Evolutionary conservation across 2,113 vertebrate genomes (phyloP), one percentile per base, ranked within the genome.

Genomic region (Progne subis): DNA sequence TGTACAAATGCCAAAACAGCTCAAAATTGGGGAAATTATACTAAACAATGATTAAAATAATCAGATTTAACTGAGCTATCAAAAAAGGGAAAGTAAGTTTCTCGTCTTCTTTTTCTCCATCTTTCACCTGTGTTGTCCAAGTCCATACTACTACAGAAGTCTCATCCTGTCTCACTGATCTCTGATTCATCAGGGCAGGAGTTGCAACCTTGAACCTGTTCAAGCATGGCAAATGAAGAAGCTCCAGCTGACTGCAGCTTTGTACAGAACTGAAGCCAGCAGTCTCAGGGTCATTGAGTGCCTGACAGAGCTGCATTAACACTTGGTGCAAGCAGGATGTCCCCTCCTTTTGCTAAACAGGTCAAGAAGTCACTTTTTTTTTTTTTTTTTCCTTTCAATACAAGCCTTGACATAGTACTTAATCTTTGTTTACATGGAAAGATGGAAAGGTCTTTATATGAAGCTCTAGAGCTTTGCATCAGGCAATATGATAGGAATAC

Each of bases 11-110:
- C 77, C 83, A 91, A 53, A 76, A 17, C 32, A 76, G 23, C 28
- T 94, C 49, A 76, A 84, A 87, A 87, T 21, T n/a, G 6, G 49
- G 39, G 24, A 37, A 11, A 85, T 87, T 61, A 72, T 1, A 10
- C 63, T 91, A 72, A 94, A 69, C 70, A 90, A 85, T 32, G 25
- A 57, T 77, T 57, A 49, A 82, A 68, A 14, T 76, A 61, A 69
- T 63, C 64, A 87, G 26, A 53, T 80, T 76, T 74, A 56, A 70
- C 32, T 47, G 26, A 85, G 5, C 34, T 64, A 41, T 53, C 17
- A 79, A 72, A 79, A 69, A 81, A 59, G 15, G 15, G 15, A n/a
- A 83, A 88, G 44, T 12, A 32, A 56, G 20, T 65, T 64, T 65
- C 31, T 29, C 15, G 1, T 24, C 78, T 89, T 25, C 25, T 72